These are phyloP conservation scores for Urophycis tenuis DNA, from an alignment of 2,797 vertebrate species.

Conservation along the genomic window DNA sequence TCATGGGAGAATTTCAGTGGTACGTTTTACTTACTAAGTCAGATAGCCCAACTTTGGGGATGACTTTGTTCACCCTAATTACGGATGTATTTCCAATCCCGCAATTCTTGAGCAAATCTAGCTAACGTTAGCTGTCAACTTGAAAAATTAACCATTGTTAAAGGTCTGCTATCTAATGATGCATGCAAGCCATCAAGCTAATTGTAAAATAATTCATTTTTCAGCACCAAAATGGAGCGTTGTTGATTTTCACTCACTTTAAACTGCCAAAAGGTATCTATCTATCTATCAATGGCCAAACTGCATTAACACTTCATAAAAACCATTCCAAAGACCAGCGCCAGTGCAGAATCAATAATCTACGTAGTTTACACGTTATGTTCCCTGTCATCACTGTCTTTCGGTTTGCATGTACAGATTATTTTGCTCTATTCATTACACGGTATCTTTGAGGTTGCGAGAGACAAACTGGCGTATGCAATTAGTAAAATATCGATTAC, in stretches of 20 bases:
- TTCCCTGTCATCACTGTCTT: neutral
- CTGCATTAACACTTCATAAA: constrained; percentile 2
- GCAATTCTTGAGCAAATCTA: neutral
- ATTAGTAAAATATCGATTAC: neutral
- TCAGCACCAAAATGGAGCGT: neutral
- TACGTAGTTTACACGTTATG: neutral
- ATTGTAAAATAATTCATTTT: neutral
- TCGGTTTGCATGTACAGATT: neutral
- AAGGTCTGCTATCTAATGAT: constrained; percentile 1
- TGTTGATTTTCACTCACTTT: neutral
- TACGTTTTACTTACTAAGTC: neutral
- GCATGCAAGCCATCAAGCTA: constrained; percentile 3
- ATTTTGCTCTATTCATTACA: neutral
- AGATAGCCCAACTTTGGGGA: neutral
- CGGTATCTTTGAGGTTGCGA: neutral
- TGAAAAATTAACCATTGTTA: constrained; percentile 2
- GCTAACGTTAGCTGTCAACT: neutral
- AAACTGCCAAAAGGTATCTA: constrained; percentile 1
- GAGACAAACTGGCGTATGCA: neutral
- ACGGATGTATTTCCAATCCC: neutral
- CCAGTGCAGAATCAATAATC: neutral
- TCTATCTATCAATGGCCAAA: constrained; percentile 2
- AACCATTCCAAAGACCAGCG: neutral
- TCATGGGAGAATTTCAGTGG: neutral
- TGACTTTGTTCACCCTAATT: neutral